Conservation (phyloP, 1,140 invertebrate species). For the Eumeta japonica region DNA sequence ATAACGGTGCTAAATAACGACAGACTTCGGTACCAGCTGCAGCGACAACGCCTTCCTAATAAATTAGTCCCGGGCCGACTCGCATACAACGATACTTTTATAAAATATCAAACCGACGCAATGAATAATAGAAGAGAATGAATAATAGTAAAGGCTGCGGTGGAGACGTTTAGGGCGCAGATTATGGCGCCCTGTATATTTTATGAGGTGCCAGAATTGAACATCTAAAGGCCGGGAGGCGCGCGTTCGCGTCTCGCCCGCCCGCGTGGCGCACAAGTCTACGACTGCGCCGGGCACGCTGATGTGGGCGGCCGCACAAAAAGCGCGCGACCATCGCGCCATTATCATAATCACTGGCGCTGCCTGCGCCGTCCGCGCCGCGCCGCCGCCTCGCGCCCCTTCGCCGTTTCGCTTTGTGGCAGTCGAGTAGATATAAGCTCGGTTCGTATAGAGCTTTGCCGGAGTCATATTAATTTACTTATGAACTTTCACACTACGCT, state of each 20-base stretch:
- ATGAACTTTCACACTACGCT: too few relatives aligned
- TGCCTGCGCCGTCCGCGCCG: constrained; percentile 41
- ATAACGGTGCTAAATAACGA: too few relatives aligned
- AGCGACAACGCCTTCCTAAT: constrained; percentile 22
- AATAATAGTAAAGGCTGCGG: constrained; percentile 22
- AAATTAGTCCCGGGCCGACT: constrained; percentile 39
- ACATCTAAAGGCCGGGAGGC: not conserved
- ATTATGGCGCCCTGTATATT: constrained; percentile 54
- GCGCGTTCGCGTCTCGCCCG: too few relatives aligned
- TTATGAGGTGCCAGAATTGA: constrained; percentile 28
- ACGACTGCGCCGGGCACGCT: constrained; percentile 41
- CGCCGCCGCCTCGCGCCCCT: too few relatives aligned
- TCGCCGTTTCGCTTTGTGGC: constrained; percentile 50
- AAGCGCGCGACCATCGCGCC: constrained; percentile 50
- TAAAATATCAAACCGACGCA: constrained; percentile 53
- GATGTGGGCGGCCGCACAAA: constrained; percentile 42
- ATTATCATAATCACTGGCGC: constrained; percentile 54
- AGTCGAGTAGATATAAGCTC: too few relatives aligned
- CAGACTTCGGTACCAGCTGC: constrained; percentile 25
- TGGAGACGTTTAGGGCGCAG: constrained; percentile 50
- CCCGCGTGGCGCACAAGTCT: too few relatives aligned
- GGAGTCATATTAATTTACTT: too few relatives aligned
- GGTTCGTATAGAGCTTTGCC: not conserved
- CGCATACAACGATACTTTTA: constrained; percentile 47
- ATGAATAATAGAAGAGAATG: constrained; percentile 57